Conservation (phyloP, 2,797 vertebrate genomes). For the Hemitrygon akajei region DNA sequence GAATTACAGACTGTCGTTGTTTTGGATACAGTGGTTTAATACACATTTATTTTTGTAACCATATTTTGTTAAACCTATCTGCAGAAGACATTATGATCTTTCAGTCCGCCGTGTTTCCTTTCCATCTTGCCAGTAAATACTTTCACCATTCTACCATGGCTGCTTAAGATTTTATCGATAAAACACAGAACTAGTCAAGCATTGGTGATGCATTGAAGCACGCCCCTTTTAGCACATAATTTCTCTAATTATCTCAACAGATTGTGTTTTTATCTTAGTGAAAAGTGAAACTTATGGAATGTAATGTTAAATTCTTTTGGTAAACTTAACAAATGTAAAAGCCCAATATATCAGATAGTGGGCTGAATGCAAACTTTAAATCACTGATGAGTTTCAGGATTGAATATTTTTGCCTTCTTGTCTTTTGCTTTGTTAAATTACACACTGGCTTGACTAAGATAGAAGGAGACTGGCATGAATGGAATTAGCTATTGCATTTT, state of each 20-base stretch:
- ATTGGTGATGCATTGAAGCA: neutral
- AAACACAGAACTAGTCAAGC: neutral
- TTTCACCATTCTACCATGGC: neutral
- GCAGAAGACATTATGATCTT: neutral
- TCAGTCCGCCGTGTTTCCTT: neutral
- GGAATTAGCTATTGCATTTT: neutral
- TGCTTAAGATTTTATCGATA: neutral
- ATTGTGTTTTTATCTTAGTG: neutral
- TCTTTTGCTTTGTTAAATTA: neutral
- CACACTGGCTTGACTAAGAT: neutral
- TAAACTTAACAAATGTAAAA: neutral
- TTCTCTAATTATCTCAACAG: neutral
- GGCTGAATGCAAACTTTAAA: neutral
- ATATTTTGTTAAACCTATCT: neutral
- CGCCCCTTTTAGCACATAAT: neutral
- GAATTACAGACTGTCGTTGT: neutral
- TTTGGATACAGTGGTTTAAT: neutral
- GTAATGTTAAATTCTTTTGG: neutral
- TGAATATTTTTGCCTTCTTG: neutral
- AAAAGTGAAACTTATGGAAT: neutral
- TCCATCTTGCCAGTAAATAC: too few relatives aligned
- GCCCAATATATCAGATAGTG: neutral
- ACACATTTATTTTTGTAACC: neutral
- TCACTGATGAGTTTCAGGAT: neutral
- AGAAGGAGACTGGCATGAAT: neutral